Percentiles rank a stretch among this genome's conserved stretches.
Evolutionary conservation across 2,113 vertebrate genomes (phyloP).

Genomic region (Caranx ignobilis): DNA sequence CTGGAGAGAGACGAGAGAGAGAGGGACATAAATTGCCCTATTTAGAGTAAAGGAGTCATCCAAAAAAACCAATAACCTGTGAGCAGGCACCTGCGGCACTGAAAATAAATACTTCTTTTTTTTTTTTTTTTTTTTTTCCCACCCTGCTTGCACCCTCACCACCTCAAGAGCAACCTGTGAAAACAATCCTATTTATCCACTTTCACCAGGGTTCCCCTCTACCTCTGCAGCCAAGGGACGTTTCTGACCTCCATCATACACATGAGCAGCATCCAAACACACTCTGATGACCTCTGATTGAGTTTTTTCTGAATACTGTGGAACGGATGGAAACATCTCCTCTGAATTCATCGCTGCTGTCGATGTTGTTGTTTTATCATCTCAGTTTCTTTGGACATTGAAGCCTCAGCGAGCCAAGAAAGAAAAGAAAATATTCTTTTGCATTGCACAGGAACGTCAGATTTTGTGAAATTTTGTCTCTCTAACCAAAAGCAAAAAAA

Average conservation of each 20-base stretch:
- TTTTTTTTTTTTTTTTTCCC: slow-evolving; percentile 49
- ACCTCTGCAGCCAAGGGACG: slow-evolving; percentile 15
- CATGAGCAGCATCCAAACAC: slow-evolving; percentile 15
- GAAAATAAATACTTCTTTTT: slow-evolving; percentile 79
- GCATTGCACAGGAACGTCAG: neutral
- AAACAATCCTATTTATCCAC: slow-evolving; percentile 76
- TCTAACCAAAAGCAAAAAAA: neutral
- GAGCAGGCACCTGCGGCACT: slow-evolving; percentile 77
- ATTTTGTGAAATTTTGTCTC: neutral
- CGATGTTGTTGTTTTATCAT: neutral
- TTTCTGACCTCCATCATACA: slow-evolving; percentile 5
- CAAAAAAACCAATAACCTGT: slow-evolving; percentile 78
- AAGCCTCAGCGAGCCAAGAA: neutral
- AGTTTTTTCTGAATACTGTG: neutral
- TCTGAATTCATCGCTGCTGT: neutral
- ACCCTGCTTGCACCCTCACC: slow-evolving; percentile 59
- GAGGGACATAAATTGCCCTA: slow-evolving; percentile 75
- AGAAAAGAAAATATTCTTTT: neutral
- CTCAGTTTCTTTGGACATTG: neutral
- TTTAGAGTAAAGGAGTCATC: slow-evolving; percentile 76
- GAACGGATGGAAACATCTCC: neutral
- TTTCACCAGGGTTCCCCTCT: slow-evolving; percentile 50
- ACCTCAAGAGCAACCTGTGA: slow-evolving; percentile 60
- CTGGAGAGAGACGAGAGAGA: slow-evolving; percentile 62
- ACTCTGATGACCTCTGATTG: neutral